Evolutionary conservation across 2,888 invertebrate species (phyloP).

Genomic region (Orgyia antiqua): DNA sequence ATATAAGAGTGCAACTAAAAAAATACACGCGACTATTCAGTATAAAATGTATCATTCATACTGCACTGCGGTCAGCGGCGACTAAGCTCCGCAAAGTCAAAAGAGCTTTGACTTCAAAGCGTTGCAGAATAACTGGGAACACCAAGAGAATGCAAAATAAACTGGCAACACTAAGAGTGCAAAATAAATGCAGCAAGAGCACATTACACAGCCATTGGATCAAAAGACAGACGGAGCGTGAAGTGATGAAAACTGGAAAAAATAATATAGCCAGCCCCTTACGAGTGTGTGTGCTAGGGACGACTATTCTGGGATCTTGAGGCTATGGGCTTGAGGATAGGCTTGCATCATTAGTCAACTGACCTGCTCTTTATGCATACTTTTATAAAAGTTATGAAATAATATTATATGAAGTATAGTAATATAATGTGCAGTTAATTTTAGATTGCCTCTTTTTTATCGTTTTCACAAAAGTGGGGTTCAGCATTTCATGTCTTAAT

Average conservation of each 20-base stretch:
- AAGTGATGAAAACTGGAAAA: conserved; percentile 75
- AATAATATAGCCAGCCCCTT: conserved; percentile 57
- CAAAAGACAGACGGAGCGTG: conserved; percentile 72
- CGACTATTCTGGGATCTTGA: conserved; percentile 64
- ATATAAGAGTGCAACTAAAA: conserved; percentile 32
- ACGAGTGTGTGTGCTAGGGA: conserved; percentile 40
- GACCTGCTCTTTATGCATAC: conserved; percentile 14
- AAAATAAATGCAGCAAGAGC: conserved; percentile 74
- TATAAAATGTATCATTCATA: conserved; percentile 61
- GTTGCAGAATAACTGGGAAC: conserved; percentile 60
- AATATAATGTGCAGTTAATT: no score
- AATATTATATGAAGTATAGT: background rate
- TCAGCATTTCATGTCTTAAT: no score
- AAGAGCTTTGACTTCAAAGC: conserved; percentile 75
- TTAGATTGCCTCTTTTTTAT: no score
- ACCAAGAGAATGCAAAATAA: conserved; percentile 66
- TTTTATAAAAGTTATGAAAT: background rate
- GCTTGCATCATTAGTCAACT: conserved; percentile 15
- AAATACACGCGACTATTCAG: conserved; percentile 45
- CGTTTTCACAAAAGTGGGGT: no score
- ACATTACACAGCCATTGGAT: conserved; percentile 75
- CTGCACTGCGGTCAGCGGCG: conserved; percentile 56
- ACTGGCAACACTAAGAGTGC: conserved; percentile 61
- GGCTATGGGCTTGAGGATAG: conserved; percentile 9
- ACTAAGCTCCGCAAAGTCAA: conserved; percentile 57